Conservation (phyloP, 2,888 invertebrate species). For the Saturnia pavonia region DNA sequence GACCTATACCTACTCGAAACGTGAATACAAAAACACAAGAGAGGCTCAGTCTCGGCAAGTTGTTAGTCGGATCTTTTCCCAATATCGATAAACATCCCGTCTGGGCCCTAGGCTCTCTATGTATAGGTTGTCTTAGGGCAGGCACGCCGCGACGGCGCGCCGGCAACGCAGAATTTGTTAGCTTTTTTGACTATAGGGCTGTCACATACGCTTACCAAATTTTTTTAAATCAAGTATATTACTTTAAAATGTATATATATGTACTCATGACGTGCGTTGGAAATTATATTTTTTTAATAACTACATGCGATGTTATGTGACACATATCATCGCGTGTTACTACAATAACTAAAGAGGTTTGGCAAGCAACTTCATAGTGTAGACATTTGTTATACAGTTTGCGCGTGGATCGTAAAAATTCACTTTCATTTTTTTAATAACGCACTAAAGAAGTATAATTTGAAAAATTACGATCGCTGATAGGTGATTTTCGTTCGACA, state of each 20-base stretch:
- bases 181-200: conserved; percentile 66
- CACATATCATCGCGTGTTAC: too few relatives aligned
- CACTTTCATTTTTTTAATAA: too few relatives aligned
- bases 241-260: too few relatives aligned
- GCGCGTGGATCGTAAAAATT: too few relatives aligned
- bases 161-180: conserved; percentile 44
- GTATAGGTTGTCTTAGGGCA: conserved; percentile 77
- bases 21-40: conserved; percentile 11
- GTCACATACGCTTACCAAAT: conserved; percentile 30
- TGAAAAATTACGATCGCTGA: neutral
- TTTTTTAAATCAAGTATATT: neutral
- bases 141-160: conserved; percentile 62
- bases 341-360: too few relatives aligned
- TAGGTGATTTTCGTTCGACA: neutral
- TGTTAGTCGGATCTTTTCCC: conserved; percentile 38
- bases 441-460: too few relatives aligned
- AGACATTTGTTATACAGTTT: too few relatives aligned
- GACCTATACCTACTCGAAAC: neutral
- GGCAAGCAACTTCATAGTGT: too few relatives aligned
- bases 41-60: conserved; percentile 10
- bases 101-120: conserved; percentile 68
- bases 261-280: too few relatives aligned
- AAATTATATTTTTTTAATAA: too few relatives aligned
- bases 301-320: too few relatives aligned
- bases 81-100: conserved; percentile 55